These are phyloP conservation scores for Cataglyphis hispanica DNA, from an alignment of 1,140 invertebrate species.

Conservation along the genomic window DNA sequence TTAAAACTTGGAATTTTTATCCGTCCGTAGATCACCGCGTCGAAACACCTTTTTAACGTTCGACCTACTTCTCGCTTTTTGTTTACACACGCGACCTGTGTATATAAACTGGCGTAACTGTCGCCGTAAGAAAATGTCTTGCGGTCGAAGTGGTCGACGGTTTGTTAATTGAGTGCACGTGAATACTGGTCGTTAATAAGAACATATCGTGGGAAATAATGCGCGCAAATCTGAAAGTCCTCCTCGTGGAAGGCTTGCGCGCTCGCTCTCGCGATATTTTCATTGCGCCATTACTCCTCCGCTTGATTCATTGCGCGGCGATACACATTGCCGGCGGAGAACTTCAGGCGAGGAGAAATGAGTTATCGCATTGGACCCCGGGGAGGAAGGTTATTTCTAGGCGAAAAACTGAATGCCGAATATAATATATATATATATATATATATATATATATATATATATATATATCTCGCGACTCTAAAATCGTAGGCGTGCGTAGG, in stretches of 20 bases:
- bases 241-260: neutral
- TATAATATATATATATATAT: no score
- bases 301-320: slow-evolving; percentile 51
- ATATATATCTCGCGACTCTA: slow-evolving; percentile 65
- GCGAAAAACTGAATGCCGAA: slow-evolving; percentile 74
- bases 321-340: slow-evolving; percentile 39
- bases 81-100: slow-evolving; percentile 33
- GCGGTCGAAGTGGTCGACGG: slow-evolving; percentile 1
- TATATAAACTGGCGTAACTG: slow-evolving; percentile 28
- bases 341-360: slow-evolving; percentile 56
- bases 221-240: neutral
- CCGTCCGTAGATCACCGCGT: slow-evolving; percentile 48
- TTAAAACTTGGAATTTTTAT: slow-evolving; percentile 72
- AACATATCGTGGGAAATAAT: slow-evolving; percentile 27
- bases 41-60: slow-evolving; percentile 67
- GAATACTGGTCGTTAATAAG: slow-evolving; percentile 27
- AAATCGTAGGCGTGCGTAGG: slow-evolving; percentile 60
- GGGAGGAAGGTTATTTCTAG: slow-evolving; percentile 73
- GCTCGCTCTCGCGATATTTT: neutral
- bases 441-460: no score
- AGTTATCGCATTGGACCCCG: slow-evolving; percentile 75
- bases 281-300: slow-evolving; percentile 32
- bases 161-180: slow-evolving; percentile 20
- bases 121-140: slow-evolving; percentile 36
- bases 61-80: slow-evolving; percentile 47